Evolutionary conservation across 2,113 vertebrate genomes (phyloP).

Genomic region (Sminthopsis crassicaudata): DNA sequence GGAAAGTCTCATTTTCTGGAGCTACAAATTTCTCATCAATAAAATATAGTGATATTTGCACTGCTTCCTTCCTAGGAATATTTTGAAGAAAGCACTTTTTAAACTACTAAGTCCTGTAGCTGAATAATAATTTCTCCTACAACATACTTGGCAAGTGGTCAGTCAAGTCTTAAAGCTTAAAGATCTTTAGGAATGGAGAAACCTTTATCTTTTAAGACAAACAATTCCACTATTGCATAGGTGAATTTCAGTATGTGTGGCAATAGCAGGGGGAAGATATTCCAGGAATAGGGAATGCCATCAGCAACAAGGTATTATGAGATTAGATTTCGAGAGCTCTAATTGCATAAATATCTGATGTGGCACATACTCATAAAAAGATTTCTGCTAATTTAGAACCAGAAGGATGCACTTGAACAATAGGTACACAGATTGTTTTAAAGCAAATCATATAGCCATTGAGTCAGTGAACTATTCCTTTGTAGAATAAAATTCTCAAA

Average conservation of each 20-base stretch:
- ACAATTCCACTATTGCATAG: background rate
- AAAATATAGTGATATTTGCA: background rate
- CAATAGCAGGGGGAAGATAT: background rate
- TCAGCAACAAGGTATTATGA: background rate
- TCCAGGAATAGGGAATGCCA: background rate
- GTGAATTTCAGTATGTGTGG: background rate
- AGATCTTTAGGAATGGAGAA: background rate
- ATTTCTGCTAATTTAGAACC: background rate
- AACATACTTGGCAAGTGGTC: background rate
- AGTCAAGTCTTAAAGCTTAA: background rate
- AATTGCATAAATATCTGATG: background rate
- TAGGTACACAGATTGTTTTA: background rate
- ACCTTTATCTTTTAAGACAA: background rate
- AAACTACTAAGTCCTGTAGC: background rate
- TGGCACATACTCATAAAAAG: background rate
- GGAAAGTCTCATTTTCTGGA: background rate
- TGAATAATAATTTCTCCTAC: background rate
- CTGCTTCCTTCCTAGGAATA: background rate
- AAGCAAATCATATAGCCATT: background rate
- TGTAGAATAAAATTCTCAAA: conserved; percentile 17
- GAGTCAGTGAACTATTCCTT: background rate
- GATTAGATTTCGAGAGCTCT: background rate
- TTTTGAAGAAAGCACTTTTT: background rate
- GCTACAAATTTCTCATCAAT: background rate
- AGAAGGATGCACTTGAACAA: background rate